phyloP scores from a whole-genome alignment of 2,113 vertebrate species.

The Erythrolamprus reginae region DNA sequence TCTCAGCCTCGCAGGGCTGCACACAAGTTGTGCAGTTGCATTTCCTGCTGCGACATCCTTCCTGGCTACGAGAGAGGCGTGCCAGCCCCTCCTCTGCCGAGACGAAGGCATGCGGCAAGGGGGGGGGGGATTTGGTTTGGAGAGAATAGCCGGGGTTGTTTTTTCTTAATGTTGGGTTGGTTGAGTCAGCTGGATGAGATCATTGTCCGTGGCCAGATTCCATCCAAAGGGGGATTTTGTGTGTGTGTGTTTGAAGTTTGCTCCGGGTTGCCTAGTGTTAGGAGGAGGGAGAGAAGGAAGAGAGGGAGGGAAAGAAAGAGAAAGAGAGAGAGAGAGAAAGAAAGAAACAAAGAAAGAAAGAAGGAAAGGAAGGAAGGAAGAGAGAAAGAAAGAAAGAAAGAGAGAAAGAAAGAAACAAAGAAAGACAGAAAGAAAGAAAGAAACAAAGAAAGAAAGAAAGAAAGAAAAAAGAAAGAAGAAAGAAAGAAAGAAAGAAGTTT shows the following conservation, averaged over 20 bases:
- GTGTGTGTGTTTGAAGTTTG: neutral
- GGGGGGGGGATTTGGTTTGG: constrained; percentile 27
- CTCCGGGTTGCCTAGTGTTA: constrained; percentile 12
- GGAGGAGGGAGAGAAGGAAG: neutral
- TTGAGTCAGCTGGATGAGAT: constrained; percentile 53
- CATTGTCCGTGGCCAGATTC: constrained; percentile 17
- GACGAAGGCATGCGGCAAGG: neutral
- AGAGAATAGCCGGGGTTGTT: constrained; percentile 51
- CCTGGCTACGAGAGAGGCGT: neutral
- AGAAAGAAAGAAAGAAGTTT: too few relatives aligned
- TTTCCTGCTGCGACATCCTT: constrained; percentile 1
- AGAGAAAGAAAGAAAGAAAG: too few relatives aligned
- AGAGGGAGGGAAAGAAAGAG: too few relatives aligned
- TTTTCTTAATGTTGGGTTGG: neutral
- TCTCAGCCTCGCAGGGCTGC: neutral
- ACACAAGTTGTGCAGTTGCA: neutral
- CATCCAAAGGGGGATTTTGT: constrained; percentile 53
- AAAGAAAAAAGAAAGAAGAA: too few relatives aligned
- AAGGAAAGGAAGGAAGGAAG: too few relatives aligned
- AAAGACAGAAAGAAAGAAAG: too few relatives aligned
- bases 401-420: too few relatives aligned
- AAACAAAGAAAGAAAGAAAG: too few relatives aligned
- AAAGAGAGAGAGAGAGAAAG: neutral
- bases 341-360: too few relatives aligned
- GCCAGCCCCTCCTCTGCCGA: neutral